Evolutionary conservation across 2,888 invertebrate genomes (phyloP).

Genomic region (Calephelis perditalis): DNA sequence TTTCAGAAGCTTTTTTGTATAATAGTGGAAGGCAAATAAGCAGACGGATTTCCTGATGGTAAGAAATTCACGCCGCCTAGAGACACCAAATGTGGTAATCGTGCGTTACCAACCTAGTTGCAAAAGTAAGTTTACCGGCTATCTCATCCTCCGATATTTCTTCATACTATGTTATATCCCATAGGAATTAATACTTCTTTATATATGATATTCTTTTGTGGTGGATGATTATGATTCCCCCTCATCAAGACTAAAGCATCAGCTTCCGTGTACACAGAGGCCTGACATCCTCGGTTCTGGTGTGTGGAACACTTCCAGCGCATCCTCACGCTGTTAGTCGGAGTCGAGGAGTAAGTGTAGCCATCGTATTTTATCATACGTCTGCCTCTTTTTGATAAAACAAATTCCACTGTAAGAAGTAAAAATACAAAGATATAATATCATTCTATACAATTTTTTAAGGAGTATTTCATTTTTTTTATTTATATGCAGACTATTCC

Average conservation of each 20-base stretch:
- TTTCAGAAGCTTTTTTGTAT: too few species aligned
- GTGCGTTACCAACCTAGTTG: too few species aligned
- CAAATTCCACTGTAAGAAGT: conserved; percentile 17
- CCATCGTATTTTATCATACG: conserved; percentile 33
- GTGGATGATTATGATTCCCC: conserved; percentile 21
- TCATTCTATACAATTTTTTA: too few species aligned
- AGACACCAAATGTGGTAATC: too few species aligned
- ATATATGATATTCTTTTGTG: conserved; percentile 6
- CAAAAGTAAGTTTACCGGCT: too few species aligned
- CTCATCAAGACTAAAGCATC: conserved; percentile 15
- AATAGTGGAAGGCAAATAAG: too few species aligned
- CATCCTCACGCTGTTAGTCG: conserved; percentile 30
- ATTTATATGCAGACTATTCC: too few species aligned
- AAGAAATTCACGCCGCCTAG: too few species aligned
- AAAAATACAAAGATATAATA: too few species aligned
- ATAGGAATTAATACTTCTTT: background rate
- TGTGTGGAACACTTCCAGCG: conserved; percentile 37
- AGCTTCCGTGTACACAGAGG: conserved; percentile 25
- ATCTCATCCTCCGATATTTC: too few species aligned
- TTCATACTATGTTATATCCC: background rate
- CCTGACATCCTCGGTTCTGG: conserved; percentile 25
- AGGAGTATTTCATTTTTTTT: too few species aligned
- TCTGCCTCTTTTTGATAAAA: conserved; percentile 36
- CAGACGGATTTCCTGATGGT: too few species aligned
- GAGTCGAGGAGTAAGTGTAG: conserved; percentile 35